Conservation (phyloP, 2,797 vertebrate species). For the Adrianichthys oophorus region DNA sequence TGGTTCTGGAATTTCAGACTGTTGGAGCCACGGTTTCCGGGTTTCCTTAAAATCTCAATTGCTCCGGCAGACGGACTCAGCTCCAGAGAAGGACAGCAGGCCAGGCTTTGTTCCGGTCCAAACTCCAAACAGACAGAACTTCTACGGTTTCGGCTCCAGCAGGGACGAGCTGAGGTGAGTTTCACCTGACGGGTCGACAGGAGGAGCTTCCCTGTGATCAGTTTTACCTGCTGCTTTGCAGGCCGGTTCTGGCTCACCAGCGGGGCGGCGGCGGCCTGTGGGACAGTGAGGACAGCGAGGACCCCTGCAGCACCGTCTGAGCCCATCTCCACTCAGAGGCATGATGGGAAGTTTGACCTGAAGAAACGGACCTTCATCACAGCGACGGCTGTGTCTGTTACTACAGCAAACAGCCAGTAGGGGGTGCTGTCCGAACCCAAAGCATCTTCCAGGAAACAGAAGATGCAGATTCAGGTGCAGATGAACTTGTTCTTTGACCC, state of each 20-base stretch:
- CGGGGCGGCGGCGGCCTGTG: constrained; percentile 55
- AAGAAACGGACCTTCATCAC: neutral
- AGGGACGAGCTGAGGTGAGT: constrained; percentile 71
- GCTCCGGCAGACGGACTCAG: constrained; percentile 51
- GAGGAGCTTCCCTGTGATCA: neutral
- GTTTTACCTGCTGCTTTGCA: constrained; percentile 9
- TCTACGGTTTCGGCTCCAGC: constrained; percentile 50
- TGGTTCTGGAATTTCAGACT: no score
- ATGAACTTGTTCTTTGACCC: no score
- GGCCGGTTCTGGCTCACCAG: constrained; percentile 49
- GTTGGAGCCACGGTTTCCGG: neutral
- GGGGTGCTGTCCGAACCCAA: no score
- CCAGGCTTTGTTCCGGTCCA: constrained; percentile 66
- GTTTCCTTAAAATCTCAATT: neutral
- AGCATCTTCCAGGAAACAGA: no score
- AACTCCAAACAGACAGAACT: constrained; percentile 49
- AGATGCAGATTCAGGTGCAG: no score
- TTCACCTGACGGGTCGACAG: neutral
- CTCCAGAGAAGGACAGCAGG: constrained; percentile 72
- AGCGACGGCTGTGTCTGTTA: no score
- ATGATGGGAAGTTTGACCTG: neutral
- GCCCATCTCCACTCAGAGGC: neutral
- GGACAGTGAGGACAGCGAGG: constrained; percentile 82
- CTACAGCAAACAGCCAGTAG: no score
- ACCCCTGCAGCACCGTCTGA: constrained; percentile 82